These are phyloP conservation scores for Nomada fabriciana DNA, from an alignment of 2,888 invertebrate genomes.

Conservation along the genomic window DNA sequence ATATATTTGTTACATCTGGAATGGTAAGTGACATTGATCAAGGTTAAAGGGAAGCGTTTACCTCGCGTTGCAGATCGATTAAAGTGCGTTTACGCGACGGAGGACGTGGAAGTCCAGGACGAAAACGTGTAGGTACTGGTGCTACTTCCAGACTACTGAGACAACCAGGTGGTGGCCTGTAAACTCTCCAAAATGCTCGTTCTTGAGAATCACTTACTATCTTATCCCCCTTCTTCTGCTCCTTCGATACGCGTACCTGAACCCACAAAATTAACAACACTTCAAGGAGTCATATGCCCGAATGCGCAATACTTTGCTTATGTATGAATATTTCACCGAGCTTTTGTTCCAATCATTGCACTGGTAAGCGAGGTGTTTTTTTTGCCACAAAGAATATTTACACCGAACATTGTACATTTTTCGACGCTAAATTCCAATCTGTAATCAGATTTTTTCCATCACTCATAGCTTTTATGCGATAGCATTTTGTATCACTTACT, in stretches of 20 bases:
- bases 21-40: neutral
- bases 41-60: conserved; percentile 80
- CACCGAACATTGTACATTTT: no score
- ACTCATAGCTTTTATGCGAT: no score
- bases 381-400: no score
- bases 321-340: neutral
- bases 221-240: conserved; percentile 98
- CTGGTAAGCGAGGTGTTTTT: no score
- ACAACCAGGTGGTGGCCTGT: conserved; percentile 96
- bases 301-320: neutral
- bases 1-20: neutral
- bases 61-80: conserved; percentile 93
- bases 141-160: conserved; percentile 94
- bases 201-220: conserved; percentile 98
- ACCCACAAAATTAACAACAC: conserved; percentile 69
- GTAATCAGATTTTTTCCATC: no score
- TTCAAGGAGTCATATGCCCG: conserved; percentile 67
- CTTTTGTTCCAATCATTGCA: no score
- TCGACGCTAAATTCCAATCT: no score
- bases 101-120: conserved; percentile 88
- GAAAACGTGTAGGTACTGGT: conserved; percentile 91
- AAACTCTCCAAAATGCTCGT: conserved; percentile 98
- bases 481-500: no score
- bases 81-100: conserved; percentile 90
- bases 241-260: conserved; percentile 95